These are phyloP conservation scores for Phragmatobia fuliginosa DNA, from an alignment of 2,888 invertebrate genomes.

Conservation along the genomic window DNA sequence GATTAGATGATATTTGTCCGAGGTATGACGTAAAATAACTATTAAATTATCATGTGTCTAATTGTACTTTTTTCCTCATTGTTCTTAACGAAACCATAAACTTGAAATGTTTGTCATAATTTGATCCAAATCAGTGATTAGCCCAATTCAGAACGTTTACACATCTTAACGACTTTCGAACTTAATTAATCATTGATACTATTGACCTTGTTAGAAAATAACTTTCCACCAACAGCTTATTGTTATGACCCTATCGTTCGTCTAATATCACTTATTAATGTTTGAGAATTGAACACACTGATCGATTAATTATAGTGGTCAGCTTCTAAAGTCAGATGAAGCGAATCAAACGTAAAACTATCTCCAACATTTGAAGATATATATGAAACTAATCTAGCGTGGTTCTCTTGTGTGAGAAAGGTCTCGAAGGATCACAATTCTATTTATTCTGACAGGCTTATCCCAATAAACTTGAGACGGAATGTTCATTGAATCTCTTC, in stretches of 20 bases:
- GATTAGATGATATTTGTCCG: too few relatives aligned
- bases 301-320: neutral
- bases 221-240: neutral
- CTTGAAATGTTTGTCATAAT: neutral
- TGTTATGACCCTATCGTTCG: neutral
- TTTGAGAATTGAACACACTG: neutral
- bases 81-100: neutral
- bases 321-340: neutral
- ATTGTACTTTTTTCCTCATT: neutral
- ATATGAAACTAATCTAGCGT: neutral
- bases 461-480: neutral
- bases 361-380: neutral
- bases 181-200: neutral
- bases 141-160: neutral
- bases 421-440: neutral
- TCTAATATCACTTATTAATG: neutral
- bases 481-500: neutral
- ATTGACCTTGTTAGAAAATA: neutral
- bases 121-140: neutral
- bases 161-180: neutral
- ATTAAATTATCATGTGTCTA: neutral
- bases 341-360: neutral
- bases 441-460: neutral
- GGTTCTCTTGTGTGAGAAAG: neutral
- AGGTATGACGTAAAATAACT: too few relatives aligned